Percentiles rank a stretch among this genome's conserved stretches.
Conservation (phyloP, 2,113 vertebrate genomes). For the Opisthocomus hoazin region DNA sequence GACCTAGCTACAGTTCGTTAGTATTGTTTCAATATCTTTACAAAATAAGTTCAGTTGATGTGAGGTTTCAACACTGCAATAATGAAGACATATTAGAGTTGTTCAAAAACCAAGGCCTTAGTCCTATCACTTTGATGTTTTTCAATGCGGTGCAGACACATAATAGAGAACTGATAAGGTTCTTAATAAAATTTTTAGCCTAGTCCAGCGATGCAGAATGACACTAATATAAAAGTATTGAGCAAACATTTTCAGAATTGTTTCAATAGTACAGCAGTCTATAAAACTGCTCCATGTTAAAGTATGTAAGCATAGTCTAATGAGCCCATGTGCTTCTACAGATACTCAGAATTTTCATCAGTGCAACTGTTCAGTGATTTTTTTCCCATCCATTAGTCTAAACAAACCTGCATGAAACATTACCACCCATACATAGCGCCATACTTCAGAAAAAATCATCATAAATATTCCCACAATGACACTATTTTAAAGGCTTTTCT, state of each 20-base stretch:
- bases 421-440: not conserved
- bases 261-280: not conserved
- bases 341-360: not conserved
- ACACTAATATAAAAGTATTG: accelerated
- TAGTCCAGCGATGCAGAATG: not conserved
- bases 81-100: accelerated
- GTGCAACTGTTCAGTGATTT: not conserved
- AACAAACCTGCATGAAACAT: not conserved
- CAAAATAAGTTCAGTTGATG: not conserved
- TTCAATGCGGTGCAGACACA: not conserved
- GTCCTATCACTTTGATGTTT: accelerated
- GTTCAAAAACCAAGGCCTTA: not conserved
- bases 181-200: not conserved
- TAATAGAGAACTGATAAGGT: not conserved
- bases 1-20: not conserved
- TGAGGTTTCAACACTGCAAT: not conserved
- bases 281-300: not conserved
- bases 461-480: not conserved
- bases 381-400: not conserved
- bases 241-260: not conserved
- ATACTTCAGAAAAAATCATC: not conserved
- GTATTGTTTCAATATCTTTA: not conserved
- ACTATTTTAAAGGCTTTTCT: not conserved
- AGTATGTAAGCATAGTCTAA: not conserved
- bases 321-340: not conserved